Percentiles rank a stretch among this genome's conserved stretches.
These are phyloP conservation scores for Trichomalopsis sarcophagae DNA, from an alignment of 1,140 invertebrate genomes.

Conservation along the genomic window DNA sequence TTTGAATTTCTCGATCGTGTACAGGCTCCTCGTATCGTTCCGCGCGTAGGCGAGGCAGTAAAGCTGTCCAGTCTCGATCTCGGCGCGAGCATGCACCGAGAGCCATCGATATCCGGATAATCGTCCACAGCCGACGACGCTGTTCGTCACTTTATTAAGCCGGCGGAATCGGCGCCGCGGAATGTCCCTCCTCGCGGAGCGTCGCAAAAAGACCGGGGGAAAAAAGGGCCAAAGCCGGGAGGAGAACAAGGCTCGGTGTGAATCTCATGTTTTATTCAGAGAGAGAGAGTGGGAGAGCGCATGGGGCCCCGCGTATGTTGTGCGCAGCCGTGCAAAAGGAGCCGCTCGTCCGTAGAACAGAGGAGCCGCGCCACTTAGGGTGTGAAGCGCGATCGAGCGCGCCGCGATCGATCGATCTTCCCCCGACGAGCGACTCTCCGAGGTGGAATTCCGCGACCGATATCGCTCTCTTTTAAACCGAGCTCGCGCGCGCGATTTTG, in stretches of 20 bases:
- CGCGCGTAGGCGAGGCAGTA: not conserved
- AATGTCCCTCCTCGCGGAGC: not conserved
- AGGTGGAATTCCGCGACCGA: conserved; percentile 6
- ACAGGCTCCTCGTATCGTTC: no score
- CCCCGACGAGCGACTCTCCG: not conserved
- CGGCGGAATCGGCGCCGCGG: not conserved
- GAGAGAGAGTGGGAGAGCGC: conserved; percentile 43
- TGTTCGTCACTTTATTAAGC: conserved; percentile 14
- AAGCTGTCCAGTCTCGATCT: not conserved
- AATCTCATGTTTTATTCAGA: conserved; percentile 74
- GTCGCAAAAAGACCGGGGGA: not conserved
- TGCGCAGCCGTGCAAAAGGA: conserved; percentile 50
- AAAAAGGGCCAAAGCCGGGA: not conserved
- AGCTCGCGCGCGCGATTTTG: not conserved
- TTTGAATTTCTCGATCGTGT: no score
- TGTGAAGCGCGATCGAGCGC: conserved; percentile 65
- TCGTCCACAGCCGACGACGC: not conserved
- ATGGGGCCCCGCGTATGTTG: conserved; percentile 52
- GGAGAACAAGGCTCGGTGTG: conserved; percentile 61
- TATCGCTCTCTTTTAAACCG: conserved; percentile 18
- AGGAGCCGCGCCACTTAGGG: conserved; percentile 72
- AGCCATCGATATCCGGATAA: not conserved
- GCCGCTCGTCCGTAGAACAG: conserved; percentile 58
- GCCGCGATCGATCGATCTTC: conserved; percentile 35
- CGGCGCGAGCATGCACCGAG: not conserved